Evolutionary conservation across 2,113 vertebrate genomes (phyloP).

Genomic region (Oreochromis niloticus): DNA sequence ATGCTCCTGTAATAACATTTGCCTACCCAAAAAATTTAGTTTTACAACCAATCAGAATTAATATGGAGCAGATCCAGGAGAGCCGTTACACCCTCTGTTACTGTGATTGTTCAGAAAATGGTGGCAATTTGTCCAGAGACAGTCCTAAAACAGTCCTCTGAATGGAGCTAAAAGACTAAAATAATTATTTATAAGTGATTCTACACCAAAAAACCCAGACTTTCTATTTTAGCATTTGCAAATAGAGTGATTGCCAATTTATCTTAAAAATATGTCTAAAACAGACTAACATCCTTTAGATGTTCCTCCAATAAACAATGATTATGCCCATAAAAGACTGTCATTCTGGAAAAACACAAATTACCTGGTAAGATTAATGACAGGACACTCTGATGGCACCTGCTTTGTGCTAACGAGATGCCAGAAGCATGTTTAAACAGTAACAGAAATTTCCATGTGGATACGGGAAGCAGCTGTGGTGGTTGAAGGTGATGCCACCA

Average conservation of each 20-base stretch:
- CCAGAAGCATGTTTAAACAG: neutral
- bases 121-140: neutral
- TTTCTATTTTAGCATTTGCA: neutral
- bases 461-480: neutral
- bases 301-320: neutral
- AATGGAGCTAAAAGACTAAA: neutral
- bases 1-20: neutral
- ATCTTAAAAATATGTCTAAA: neutral
- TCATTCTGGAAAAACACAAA: neutral
- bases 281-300: neutral
- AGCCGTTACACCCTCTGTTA: neutral
- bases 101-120: neutral
- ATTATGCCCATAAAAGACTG: neutral
- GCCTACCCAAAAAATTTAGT: neutral
- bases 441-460: neutral
- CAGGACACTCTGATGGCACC: no score
- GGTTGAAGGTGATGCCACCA: neutral
- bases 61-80: neutral
- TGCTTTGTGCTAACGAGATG: neutral
- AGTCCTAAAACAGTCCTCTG: neutral
- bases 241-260: neutral
- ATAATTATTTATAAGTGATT: neutral
- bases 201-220: neutral
- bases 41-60: neutral
- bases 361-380: neutral